phyloP scores from a whole-genome alignment of 2,888 invertebrate species.

The Megamerina dolium region DNA sequence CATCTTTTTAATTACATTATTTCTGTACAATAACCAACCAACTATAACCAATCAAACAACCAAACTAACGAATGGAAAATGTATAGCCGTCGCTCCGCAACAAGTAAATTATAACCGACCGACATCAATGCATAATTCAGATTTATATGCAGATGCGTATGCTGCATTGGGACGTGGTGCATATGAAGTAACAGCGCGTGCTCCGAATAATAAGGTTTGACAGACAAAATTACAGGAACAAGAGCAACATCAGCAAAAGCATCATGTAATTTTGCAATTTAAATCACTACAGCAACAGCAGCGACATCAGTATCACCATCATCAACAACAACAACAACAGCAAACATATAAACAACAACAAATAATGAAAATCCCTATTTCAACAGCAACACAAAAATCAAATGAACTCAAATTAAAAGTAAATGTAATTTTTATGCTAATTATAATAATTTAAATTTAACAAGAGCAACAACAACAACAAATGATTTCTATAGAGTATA shows the following conservation, averaged over 20 bases:
- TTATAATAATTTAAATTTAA: slow-evolving; percentile 38
- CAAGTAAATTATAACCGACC: slow-evolving; percentile 50
- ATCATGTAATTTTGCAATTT: slow-evolving; percentile 21
- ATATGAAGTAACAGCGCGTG: slow-evolving; percentile 42
- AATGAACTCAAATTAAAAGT: slow-evolving; percentile 48
- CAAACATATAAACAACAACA: slow-evolving; percentile 25
- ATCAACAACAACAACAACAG: slow-evolving; percentile 28
- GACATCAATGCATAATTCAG: slow-evolving; percentile 44
- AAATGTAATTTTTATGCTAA: slow-evolving; percentile 46
- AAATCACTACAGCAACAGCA: slow-evolving; percentile 18
- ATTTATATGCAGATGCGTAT: slow-evolving; percentile 47
- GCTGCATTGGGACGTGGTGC: slow-evolving; percentile 45
- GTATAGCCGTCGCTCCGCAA: slow-evolving; percentile 48
- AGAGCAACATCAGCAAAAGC: slow-evolving; percentile 27
- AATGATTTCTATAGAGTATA: too few relatives aligned
- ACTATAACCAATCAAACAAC: too few relatives aligned
- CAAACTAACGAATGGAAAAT: too few relatives aligned
- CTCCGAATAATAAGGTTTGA: slow-evolving; percentile 44
- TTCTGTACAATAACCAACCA: too few relatives aligned
- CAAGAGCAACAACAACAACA: not conserved
- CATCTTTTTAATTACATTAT: too few relatives aligned
- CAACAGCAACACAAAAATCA: slow-evolving; percentile 39
- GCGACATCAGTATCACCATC: slow-evolving; percentile 18
- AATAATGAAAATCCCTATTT: too few relatives aligned
- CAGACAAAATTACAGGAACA: slow-evolving; percentile 28